Evolutionary conservation across 2,888 invertebrate genomes (phyloP).

Genomic region (Bhutanitis thaidina): DNA sequence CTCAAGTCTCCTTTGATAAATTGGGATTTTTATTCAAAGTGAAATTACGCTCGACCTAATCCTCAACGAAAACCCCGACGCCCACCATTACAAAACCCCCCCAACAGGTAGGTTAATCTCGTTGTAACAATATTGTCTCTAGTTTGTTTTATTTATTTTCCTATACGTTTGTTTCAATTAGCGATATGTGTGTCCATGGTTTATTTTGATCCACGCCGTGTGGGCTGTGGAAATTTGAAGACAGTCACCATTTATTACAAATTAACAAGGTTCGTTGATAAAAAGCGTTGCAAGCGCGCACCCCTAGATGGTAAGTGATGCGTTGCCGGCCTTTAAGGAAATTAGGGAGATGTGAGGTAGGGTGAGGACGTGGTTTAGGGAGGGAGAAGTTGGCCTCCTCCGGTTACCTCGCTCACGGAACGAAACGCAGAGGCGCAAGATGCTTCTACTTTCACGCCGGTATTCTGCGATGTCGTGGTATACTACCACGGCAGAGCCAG

Average conservation of each 20-base stretch:
- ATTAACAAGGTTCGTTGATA: too few species aligned
- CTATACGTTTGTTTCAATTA: conserved; percentile 41
- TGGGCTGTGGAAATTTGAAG: not conserved
- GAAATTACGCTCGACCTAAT: conserved; percentile 13
- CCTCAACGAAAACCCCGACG: conserved; percentile 12
- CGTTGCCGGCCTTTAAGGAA: too few species aligned
- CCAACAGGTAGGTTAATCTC: conserved; percentile 26
- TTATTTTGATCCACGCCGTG: conserved; percentile 16
- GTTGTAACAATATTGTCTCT: conserved; percentile 35
- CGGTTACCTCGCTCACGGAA: too few species aligned
- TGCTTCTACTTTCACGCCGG: too few species aligned
- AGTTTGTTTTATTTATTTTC: conserved; percentile 42
- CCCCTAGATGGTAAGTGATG: too few species aligned
- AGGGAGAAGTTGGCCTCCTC: too few species aligned
- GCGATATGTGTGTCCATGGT: conserved; percentile 26
- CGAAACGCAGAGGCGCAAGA: too few species aligned
- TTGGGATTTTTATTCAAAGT: conserved; percentile 18
- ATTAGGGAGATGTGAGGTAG: too few species aligned
- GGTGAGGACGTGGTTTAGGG: too few species aligned
- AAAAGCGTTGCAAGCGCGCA: too few species aligned
- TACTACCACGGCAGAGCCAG: too few species aligned
- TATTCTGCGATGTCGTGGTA: too few species aligned
- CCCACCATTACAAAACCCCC: conserved; percentile 7
- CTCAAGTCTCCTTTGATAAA: conserved; percentile 18
- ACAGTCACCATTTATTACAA: conserved; percentile 2